Evolutionary conservation across 2,113 vertebrate species (phyloP).

Genomic region (Aldabrachelys gigantea): DNA sequence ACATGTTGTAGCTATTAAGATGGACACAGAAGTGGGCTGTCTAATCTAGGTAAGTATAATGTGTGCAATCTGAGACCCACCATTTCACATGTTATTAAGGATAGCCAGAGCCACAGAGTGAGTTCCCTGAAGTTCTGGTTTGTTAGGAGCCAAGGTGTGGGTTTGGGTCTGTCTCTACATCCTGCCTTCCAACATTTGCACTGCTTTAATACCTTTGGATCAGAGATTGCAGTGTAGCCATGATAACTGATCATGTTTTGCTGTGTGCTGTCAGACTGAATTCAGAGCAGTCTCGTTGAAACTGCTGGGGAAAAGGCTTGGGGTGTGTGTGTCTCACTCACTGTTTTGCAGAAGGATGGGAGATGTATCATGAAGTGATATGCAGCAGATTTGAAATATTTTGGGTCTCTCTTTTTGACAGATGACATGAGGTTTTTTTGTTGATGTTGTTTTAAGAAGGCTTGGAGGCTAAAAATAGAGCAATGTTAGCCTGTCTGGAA

Average conservation of each 20-base stretch:
- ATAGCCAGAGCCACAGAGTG: not conserved
- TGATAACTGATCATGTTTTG: not conserved
- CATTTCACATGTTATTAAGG: not conserved
- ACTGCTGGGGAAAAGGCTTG: accelerated
- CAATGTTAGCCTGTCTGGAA: not conserved
- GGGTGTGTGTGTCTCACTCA: not conserved
- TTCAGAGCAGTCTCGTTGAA: not conserved
- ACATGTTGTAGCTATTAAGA: not conserved
- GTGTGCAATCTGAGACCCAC: not conserved
- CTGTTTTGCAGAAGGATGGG: not conserved
- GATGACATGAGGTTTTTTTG: accelerated
- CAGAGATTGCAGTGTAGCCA: not conserved
- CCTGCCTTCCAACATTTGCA: not conserved
- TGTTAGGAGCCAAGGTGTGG: not conserved
- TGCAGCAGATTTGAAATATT: not conserved
- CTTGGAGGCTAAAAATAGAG: slow-evolving; percentile 13
- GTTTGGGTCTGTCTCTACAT: not conserved
- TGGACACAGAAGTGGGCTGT: not conserved
- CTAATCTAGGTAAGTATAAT: no score
- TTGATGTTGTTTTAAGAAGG: slow-evolving; percentile 41
- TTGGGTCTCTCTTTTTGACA: not conserved
- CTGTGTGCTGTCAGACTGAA: not conserved
- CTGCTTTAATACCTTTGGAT: not conserved
- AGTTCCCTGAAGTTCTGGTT: not conserved
- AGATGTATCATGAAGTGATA: not conserved